These are phyloP conservation scores for Hemicordylus capensis DNA, from an alignment of 2,113 vertebrate species.

Conservation along the genomic window DNA sequence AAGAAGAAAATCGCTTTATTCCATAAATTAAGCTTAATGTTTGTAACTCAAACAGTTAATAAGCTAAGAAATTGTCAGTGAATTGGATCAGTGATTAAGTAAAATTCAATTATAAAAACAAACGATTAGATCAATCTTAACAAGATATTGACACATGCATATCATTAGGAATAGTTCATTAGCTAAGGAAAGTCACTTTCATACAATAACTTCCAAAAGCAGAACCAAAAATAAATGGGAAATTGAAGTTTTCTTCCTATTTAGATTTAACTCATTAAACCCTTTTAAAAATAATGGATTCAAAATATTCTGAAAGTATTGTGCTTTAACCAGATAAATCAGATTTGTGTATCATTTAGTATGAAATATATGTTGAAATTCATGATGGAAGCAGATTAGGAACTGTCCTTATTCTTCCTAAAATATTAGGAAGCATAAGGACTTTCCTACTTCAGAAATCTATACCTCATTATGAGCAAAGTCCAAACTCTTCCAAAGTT, in stretches of 20 bases:
- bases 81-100: conserved; percentile 5
- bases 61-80: background rate
- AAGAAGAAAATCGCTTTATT: background rate
- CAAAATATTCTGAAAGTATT: background rate
- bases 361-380: too few relatives aligned
- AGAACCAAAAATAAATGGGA: background rate
- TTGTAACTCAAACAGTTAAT: background rate
- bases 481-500: too few relatives aligned
- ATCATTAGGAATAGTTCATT: conserved; percentile 21
- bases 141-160: background rate
- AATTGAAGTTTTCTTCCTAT: background rate
- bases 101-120: conserved; percentile 33
- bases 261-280: background rate
- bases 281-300: background rate
- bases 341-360: too few relatives aligned
- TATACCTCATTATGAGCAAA: too few relatives aligned
- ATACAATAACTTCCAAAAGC: background rate
- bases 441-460: too few relatives aligned
- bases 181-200: conserved; percentile 7
- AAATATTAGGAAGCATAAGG: too few relatives aligned
- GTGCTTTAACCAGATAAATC: background rate
- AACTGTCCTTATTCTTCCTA: too few relatives aligned
- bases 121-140: conserved; percentile 21
- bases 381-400: too few relatives aligned
- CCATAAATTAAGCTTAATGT: background rate